A percentile compares a stretch with the other conserved stretches of the same genome.
phyloP scores from a whole-genome alignment of 1,140 invertebrate genomes.

The Drosophila ohnishii region DNA sequence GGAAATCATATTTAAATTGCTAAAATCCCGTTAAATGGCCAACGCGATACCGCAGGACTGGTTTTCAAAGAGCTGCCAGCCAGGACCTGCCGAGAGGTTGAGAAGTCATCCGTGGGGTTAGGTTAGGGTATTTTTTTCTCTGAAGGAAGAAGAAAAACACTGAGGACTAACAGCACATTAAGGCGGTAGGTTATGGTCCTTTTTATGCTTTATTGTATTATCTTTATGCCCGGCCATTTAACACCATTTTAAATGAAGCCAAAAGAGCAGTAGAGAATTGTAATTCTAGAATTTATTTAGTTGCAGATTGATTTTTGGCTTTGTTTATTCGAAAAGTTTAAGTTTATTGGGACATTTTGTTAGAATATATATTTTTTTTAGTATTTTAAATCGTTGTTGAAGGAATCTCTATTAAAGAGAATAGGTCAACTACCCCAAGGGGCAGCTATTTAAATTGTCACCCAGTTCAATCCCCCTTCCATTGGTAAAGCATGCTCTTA shows the following conservation, averaged over 20 bases:
- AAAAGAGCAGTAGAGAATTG: neutral
- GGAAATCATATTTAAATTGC: conserved; percentile 79
- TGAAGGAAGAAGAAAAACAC: neutral
- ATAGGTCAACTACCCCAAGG: neutral
- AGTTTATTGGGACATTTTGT: too few relatives aligned
- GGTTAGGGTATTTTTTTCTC: conserved; percentile 3
- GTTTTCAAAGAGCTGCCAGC: conserved; percentile 39
- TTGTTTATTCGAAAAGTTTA: neutral
- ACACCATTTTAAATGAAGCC: neutral
- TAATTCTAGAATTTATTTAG: neutral
- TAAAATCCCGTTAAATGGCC: conserved; percentile 67
- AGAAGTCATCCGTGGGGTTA: conserved; percentile 28
- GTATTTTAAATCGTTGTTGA: too few relatives aligned
- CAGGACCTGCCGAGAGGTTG: conserved; percentile 28
- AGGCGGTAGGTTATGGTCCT: neutral
- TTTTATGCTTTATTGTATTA: neutral
- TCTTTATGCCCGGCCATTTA: neutral
- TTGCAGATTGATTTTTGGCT: neutral
- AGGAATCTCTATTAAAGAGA: neutral
- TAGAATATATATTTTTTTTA: too few relatives aligned
- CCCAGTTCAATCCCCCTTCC: conserved; percentile 10
- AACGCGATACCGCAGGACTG: conserved; percentile 61
- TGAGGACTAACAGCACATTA: neutral
- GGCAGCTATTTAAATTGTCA: conserved; percentile 54
- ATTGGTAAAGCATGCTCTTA: conserved; percentile 57